Evolutionary conservation across 2,113 vertebrate species (phyloP).

Genomic region (Ptychochromis oligacanthus): DNA sequence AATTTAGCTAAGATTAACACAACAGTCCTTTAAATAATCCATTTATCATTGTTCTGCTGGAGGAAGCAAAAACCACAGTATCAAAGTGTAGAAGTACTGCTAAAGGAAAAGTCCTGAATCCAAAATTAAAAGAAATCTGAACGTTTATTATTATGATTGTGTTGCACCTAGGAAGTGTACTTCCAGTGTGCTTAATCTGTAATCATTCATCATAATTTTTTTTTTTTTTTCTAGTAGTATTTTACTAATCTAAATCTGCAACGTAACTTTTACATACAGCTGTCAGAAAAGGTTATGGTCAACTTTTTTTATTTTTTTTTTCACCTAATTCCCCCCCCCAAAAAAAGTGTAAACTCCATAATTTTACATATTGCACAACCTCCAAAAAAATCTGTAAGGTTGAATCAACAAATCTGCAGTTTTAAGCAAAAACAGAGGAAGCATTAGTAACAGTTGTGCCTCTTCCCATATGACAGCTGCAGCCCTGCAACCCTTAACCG

Average conservation of each 20-base stretch:
- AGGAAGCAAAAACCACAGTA: too few relatives aligned
- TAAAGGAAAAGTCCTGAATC: neutral
- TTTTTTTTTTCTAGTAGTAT: neutral
- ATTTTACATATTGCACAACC: too few relatives aligned
- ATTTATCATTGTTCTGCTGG: neutral
- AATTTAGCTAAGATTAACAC: neutral
- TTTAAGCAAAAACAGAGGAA: neutral
- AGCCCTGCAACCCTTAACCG: neutral
- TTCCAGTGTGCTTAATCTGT: neutral
- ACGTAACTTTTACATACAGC: neutral
- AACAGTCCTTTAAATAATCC: neutral
- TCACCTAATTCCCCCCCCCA: too few relatives aligned
- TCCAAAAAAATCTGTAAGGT: neutral
- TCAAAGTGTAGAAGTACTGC: neutral
- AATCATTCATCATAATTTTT: neutral
- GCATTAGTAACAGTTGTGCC: neutral
- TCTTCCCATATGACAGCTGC: neutral
- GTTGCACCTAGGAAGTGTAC: neutral
- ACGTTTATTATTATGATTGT: too few relatives aligned
- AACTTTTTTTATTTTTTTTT: too few relatives aligned
- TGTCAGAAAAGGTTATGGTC: too few relatives aligned
- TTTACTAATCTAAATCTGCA: neutral
- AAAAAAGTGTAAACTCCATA: too few relatives aligned
- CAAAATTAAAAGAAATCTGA: too few relatives aligned
- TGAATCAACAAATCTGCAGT: neutral